Evolutionary conservation across 1,140 invertebrate genomes (phyloP).

Genomic region (Trachelipus rathkii): DNA sequence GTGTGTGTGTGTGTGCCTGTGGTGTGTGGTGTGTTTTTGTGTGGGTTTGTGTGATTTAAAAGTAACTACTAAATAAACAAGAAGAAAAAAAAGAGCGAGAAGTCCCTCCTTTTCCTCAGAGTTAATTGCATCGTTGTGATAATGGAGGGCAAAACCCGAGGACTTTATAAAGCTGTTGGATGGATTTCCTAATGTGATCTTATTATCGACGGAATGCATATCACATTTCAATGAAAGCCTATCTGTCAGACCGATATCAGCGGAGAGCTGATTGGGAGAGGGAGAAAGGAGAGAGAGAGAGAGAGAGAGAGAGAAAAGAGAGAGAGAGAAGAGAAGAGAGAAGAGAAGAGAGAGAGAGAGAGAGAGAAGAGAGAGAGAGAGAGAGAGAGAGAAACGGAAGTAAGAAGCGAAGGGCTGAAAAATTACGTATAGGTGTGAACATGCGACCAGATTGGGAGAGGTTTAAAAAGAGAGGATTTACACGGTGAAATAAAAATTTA

Average conservation of each 20-base stretch:
- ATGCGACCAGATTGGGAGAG: too few species aligned
- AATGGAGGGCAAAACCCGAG: constrained; percentile 1
- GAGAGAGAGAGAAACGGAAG: neutral
- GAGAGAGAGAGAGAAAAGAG: constrained; percentile 31
- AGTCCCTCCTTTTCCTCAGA: too few species aligned
- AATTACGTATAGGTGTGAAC: too few species aligned
- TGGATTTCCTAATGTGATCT: neutral
- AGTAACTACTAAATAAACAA: too few species aligned
- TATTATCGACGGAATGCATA: neutral
- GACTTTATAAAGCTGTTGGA: constrained; percentile 12
- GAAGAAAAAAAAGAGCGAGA: too few species aligned
- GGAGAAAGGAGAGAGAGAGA: constrained; percentile 5
- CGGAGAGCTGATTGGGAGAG: neutral
- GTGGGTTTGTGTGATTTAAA: too few species aligned
- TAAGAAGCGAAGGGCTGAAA: too few species aligned
- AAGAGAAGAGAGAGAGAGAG: constrained; percentile 28
- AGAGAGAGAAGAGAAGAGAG: too few species aligned
- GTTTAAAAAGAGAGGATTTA: too few species aligned
- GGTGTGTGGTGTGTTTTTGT: too few species aligned
- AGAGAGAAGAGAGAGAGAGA: constrained; percentile 34
- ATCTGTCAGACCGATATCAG: constrained; percentile 14
- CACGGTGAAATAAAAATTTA: too few species aligned
- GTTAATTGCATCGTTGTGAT: constrained; percentile 9
- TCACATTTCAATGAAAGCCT: constrained; percentile 10
- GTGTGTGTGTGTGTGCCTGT: too few species aligned